Base-by-base conservation (phyloP, 1,140 invertebrate genomes). In the Macrocentrus cingulum region DNA sequence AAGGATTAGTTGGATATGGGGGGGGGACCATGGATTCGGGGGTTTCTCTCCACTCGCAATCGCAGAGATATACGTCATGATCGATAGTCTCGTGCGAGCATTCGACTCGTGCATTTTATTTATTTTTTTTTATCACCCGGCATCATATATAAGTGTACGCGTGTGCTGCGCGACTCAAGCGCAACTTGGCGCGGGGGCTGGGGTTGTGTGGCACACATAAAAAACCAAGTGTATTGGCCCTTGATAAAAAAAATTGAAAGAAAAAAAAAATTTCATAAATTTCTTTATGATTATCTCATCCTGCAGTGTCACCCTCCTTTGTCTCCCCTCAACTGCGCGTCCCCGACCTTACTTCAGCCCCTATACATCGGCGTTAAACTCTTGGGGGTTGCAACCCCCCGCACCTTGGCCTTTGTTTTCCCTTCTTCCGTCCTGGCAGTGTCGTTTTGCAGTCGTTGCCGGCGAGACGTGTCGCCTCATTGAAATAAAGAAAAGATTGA, bases 321-420 rank as follows among this genome's bases (percentile, higher is more conserved):
- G 19, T 37, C 52, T 49, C 37, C 50, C 41, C 42, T 48, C 32
- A 2, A 8, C 25, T 13, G 53, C 61, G 60, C 51, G 55, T 58
- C 60, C 15, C 62, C 65, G 63, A 56, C 59, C 56, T 57, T 53
- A 58, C 34, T 51, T 37, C 66, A 66, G 65, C 68, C 68, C 66
- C 65, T 69, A 61, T 66, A 29, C 13, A 46, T 67, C 60, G 55
- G 54, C 65, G 68, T 64, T 73, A 77, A 76, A 74, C 75, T 76
- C 29, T 58, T 15, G 37, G 9, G 9, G 37, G 37, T 39, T 39
- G 4, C 9, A n/a, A 39, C 37, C 32, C 67, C 59, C 72, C 68
- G 69, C 72, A 71, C 66, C 63, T 61, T 69, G 66, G 74, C 75
- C 76, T 80, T 80, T 79, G 77, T 79, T 79, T 78, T 78, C 76